Conservation (phyloP, 2,113 vertebrate genomes). For the Lynx canadensis region DNA sequence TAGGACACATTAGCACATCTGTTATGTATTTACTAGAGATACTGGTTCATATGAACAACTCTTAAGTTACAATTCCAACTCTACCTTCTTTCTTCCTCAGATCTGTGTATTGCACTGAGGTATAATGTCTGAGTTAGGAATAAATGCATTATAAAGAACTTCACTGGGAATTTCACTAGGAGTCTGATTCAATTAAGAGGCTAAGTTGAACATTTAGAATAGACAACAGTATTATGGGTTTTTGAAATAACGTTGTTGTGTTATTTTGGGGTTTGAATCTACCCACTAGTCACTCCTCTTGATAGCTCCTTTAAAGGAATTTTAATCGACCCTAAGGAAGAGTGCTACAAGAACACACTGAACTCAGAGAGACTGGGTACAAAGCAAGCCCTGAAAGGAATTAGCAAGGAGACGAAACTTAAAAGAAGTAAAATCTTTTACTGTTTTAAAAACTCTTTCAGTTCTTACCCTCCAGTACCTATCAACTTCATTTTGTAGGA, state of each 20-base stretch:
- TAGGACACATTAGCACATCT: constrained; percentile 81
- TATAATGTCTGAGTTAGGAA: background rate
- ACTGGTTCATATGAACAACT: constrained; percentile 54
- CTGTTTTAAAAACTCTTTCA: background rate
- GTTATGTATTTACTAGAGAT: constrained; percentile 76
- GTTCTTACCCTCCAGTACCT: background rate
- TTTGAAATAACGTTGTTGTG: background rate
- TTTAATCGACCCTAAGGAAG: background rate
- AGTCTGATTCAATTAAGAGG: background rate
- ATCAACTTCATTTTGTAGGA: background rate
- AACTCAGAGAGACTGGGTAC: background rate
- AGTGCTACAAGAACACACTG: background rate
- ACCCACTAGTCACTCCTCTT: background rate
- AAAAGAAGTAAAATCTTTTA: background rate
- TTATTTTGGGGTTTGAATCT: background rate
- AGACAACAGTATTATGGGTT: background rate
- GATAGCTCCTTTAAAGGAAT: background rate
- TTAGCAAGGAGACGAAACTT: background rate
- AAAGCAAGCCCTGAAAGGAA: background rate
- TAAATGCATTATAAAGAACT: background rate
- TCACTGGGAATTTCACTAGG: background rate
- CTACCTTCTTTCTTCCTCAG: background rate
- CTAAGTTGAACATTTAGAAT: background rate
- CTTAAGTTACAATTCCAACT: constrained; percentile 48
- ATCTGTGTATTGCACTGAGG: background rate